Conservation (phyloP, 1,140 invertebrate genomes). For the Bicyclus anynana region DNA sequence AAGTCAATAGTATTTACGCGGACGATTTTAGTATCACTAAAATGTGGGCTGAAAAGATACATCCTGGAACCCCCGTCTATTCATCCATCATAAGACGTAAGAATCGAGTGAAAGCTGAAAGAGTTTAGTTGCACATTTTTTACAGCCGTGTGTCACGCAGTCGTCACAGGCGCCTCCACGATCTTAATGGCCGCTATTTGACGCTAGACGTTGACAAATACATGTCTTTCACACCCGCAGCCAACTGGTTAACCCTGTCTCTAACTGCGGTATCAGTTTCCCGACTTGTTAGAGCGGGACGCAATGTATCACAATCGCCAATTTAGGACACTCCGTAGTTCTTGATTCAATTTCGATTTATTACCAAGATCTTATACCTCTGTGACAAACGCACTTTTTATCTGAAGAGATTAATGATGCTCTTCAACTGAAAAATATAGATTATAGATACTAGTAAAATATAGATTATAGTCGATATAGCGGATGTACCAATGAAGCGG, state of each 20-base stretch:
- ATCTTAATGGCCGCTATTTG: conserved; percentile 69
- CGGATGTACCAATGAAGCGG: too few relatives aligned
- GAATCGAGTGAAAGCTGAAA: too few relatives aligned
- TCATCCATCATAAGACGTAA: too few relatives aligned
- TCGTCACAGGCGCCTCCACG: conserved; percentile 46
- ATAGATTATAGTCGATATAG: too few relatives aligned
- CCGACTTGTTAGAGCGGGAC: conserved; percentile 6
- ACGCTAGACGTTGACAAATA: conserved; percentile 65
- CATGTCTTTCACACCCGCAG: conserved; percentile 40
- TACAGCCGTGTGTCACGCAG: conserved; percentile 14
- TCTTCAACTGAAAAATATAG: too few relatives aligned
- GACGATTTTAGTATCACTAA: too few relatives aligned
- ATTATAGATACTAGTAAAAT: too few relatives aligned
- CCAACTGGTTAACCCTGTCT: conserved; percentile 54
- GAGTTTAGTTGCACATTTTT: background rate
- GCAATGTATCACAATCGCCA: conserved; percentile 4
- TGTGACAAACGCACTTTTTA: background rate
- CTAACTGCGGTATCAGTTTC: conserved; percentile 39
- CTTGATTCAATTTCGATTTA: background rate
- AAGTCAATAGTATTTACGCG: too few relatives aligned
- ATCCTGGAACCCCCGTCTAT: too few relatives aligned
- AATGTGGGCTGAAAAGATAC: too few relatives aligned
- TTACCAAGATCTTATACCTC: background rate
- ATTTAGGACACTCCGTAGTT: background rate
- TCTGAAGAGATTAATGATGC: background rate